Base-by-base conservation (phyloP, 1,140 invertebrate genomes). In the Dreissena rostriformis region DNA sequence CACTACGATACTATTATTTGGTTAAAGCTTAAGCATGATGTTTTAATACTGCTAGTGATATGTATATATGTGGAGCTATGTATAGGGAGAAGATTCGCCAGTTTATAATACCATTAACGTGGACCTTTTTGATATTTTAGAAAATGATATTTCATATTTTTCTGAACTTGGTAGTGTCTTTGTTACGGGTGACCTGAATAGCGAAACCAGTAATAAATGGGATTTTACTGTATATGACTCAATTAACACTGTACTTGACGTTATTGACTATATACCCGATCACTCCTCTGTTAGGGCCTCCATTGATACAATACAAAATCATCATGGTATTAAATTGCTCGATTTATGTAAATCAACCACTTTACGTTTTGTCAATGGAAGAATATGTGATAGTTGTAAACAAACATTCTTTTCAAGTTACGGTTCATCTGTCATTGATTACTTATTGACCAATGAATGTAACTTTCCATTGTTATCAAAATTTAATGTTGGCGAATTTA, bases 331-430 rank as follows among this genome's bases (percentile, higher is more conserved):
- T 49, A 72, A 52, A n/a, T n/a, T n/a, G 49, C 49, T 72, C 17
- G 70, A 72, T 72, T 52, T 72, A 14, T 72, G 70, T 49, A 72
- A 72, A 72, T 19, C 24, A 12, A 72, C 70, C 0, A 24, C 15
- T 39, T 49, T 39, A 19, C 70, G 70, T 5, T 8, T 72, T 19
- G 11, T 14, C 52, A 39, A 39, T 39, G 39, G 39, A 39, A 39
- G 39, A 39, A 39, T 39, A 5, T 39, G 39, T 39, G 39, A 39
- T 2, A 39, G 39, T 39, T 8, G 39, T 39, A 39, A 39, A 39
- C 39, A 39, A 39, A 39, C 39, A 39, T 39, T 39, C 39, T 39
- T 5, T 39, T 39, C 39, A 8, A 39, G 2, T 39, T 5, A 39
- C 39, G 39, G 39, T 39, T 39, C 39, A 39, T 39, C 39, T 39